Percentiles rank a stretch among this genome's conserved stretches.
phyloP scores from a whole-genome alignment of 2,797 vertebrate genomes.

The Gobionotothen gibberifrons region DNA sequence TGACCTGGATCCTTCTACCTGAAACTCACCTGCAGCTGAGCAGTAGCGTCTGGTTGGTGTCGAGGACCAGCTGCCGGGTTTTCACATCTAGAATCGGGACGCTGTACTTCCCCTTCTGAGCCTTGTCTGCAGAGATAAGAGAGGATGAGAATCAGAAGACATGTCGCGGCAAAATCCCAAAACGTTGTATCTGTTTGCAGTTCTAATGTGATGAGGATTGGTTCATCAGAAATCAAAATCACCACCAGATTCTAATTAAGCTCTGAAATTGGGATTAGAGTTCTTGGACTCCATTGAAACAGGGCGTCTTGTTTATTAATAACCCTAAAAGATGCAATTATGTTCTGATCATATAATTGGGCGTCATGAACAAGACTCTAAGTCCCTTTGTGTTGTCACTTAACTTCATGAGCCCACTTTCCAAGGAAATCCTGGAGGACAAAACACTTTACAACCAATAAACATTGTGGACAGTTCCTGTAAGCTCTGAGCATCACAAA shows the following conservation, averaged over 20 bases:
- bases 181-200: not conserved
- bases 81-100: conserved; percentile 89
- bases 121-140: conserved; percentile 83
- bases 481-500: conserved; percentile 19
- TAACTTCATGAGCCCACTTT: conserved; percentile 23
- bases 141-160: not conserved
- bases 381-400: conserved; percentile 1
- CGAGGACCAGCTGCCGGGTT: conserved; percentile 85
- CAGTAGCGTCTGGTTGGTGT: conserved; percentile 88
- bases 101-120: conserved; percentile 87
- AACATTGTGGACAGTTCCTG: conserved; percentile 34
- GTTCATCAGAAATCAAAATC: conserved; percentile 10
- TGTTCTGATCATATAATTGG: conserved; percentile 2
- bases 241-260: too few relatives aligned
- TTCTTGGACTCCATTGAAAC: not conserved
- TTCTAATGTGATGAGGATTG: not conserved
- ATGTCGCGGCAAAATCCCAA: not conserved
- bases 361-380: not conserved
- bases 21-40: conserved; percentile 93
- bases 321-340: not conserved
- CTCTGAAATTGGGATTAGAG: not conserved
- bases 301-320: conserved; percentile 4
- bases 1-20: conserved; percentile 6
- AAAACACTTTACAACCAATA: conserved; percentile 47
- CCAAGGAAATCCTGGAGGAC: conserved; percentile 56